These are phyloP conservation scores for Hartigia nigra DNA, from an alignment of 2,888 invertebrate species.

Conservation along the genomic window DNA sequence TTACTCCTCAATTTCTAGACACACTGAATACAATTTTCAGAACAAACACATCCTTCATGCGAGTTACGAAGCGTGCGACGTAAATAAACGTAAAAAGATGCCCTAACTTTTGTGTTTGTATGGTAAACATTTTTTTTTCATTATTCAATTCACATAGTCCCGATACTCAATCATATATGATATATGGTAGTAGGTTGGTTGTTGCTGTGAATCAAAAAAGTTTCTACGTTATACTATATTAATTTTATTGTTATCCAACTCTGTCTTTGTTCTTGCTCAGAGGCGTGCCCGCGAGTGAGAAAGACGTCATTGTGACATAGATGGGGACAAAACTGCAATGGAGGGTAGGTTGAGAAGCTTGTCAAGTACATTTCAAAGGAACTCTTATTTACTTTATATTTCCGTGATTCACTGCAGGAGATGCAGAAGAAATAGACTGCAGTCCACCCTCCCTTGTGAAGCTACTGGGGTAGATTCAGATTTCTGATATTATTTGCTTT, in stretches of 20 bases:
- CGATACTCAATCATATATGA: neutral
- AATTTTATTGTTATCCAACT: neutral
- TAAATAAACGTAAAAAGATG: neutral
- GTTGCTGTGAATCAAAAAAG: neutral
- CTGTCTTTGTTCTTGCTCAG: neutral
- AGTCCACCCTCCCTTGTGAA: conserved; percentile 11
- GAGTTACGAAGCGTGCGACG: neutral
- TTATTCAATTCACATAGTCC: neutral
- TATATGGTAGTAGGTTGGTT: neutral
- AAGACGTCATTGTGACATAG: neutral
- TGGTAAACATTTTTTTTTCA: neutral
- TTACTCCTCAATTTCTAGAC: neutral
- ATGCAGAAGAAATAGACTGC: conserved; percentile 6
- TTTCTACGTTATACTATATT: neutral
- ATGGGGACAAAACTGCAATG: neutral
- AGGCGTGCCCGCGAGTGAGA: neutral
- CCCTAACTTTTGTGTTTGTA: neutral
- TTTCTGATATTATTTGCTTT: conserved; percentile 47
- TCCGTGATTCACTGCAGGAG: conserved; percentile 8
- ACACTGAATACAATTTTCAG: neutral
- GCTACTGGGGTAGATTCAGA: conserved; percentile 39
- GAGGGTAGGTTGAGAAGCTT: neutral
- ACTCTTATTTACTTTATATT: conserved; percentile 10
- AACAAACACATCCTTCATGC: neutral
- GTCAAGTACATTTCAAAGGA: conserved; percentile 9